Evolutionary conservation across 1,140 invertebrate genomes (phyloP), one percentile per base, ranked within the genome.

Genomic region (Heliconius eleuchia): DNA sequence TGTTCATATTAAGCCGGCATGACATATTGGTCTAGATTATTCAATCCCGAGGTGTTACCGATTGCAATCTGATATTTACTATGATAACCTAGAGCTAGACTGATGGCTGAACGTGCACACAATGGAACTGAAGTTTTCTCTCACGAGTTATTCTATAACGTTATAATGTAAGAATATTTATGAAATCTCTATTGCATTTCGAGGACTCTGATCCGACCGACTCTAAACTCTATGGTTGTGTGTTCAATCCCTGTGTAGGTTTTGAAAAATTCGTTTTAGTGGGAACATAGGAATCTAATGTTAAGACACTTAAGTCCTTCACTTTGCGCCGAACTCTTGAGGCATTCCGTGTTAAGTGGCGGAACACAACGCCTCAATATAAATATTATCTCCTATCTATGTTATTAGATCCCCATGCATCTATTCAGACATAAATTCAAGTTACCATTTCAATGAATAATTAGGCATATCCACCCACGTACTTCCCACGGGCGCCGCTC

Each of bases 401-500:
- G n/a, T 72, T 72, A 19, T n/a, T 66, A 66, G 60, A 66, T 66
- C 27, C 13, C 60, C 27, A 66, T 66, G 60, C 39, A 72, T 42
- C 71, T 37, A 34, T 37, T 46, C 3, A 4, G 42, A n/a, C 6
- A n/a, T 39, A 42, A 37, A 72, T 16, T 72, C 37, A 72, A 19
- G 37, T 72, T 72, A 72, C 71, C 34, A 72, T 13, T 72, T 71
- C 76, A 52, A 52, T 72, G 70, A 77, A 77, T 72, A 76, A 76
- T 76, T 76, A 76, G 71, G 74, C 71, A 76, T 71, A 66, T 71
- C 52, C 52, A 77, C 73, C 74, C 71, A 80, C 80, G 74, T 74
- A 74, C 80, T 82, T 82, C 83, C 81, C 81, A 82, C 83, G 80
- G 71, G 72, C 78, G 77, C 80, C 80, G 79, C 87, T 79, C 82